Evolutionary conservation across 2,113 vertebrate genomes (phyloP).

Genomic region (Oreotrochilus melanogaster): DNA sequence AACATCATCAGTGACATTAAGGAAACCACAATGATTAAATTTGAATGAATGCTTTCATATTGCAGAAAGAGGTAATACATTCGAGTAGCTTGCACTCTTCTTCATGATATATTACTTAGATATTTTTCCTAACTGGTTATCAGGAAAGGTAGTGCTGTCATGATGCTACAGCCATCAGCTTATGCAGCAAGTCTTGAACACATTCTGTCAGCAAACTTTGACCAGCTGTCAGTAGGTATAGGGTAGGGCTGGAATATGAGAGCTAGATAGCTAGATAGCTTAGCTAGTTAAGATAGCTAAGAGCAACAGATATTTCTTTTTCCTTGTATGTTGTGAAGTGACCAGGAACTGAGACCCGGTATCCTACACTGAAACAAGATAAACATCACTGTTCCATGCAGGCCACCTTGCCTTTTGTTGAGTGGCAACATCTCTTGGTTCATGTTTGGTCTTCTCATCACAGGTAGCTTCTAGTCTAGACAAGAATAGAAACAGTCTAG

Average conservation of each 20-base stretch:
- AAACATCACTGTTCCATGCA: background rate
- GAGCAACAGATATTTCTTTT: background rate
- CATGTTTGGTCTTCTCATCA: background rate
- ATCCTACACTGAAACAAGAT: background rate
- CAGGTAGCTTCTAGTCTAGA: background rate
- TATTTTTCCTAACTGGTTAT: background rate
- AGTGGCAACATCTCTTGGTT: background rate
- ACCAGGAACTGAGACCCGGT: background rate
- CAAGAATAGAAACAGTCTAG: background rate
- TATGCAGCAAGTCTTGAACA: background rate
- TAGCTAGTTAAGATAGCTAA: background rate
- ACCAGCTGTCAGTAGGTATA: background rate
- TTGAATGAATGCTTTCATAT: background rate
- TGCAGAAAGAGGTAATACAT: background rate
- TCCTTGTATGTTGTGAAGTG: background rate
- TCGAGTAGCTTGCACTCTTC: background rate
- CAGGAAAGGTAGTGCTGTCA: background rate
- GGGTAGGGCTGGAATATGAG: background rate
- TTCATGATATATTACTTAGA: background rate
- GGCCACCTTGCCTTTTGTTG: background rate
- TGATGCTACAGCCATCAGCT: background rate
- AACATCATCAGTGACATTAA: background rate
- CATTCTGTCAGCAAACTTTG: background rate
- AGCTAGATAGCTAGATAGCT: background rate
- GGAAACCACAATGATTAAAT: background rate